A percentile compares a stretch with the other conserved stretches of the same genome.
Conservation (phyloP, 1,140 invertebrate genomes). For the Brachionus calyciflorus region DNA sequence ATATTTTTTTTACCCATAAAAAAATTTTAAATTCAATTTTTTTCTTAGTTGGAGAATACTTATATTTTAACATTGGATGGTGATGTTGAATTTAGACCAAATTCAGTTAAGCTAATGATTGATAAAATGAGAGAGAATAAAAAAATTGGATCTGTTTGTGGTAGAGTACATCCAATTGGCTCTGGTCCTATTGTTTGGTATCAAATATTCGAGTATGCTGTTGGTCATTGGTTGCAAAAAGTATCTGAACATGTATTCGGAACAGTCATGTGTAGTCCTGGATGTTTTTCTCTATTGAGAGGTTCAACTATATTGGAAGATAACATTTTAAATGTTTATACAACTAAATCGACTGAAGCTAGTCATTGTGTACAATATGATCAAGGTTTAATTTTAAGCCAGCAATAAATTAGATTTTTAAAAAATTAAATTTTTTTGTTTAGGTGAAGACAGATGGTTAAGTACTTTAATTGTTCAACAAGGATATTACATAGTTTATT, state of each 20-base stretch:
- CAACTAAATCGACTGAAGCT: conserved; percentile 64
- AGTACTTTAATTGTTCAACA: conserved; percentile 68
- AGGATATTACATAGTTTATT: conserved; percentile 69
- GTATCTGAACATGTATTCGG: conserved; percentile 69
- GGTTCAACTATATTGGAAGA: conserved; percentile 67
- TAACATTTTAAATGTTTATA: conserved; percentile 67
- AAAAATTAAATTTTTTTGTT: neutral
- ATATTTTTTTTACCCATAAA: neutral
- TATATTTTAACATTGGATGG: conserved; percentile 65
- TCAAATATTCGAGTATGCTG: conserved; percentile 69
- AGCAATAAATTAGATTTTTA: neutral
- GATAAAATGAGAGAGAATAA: conserved; percentile 65
- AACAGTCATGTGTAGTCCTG: conserved; percentile 68
- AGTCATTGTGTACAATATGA: conserved; percentile 68
- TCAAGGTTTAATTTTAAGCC: conserved; percentile 64
- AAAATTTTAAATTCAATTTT: neutral
- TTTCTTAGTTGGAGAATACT: conserved; percentile 64
- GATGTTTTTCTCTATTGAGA: conserved; percentile 67
- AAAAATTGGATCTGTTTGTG: conserved; percentile 65
- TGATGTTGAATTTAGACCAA: conserved; percentile 65
- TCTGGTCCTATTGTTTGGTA: conserved; percentile 67
- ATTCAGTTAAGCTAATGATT: conserved; percentile 62
- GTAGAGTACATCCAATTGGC: conserved; percentile 64
- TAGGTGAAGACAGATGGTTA: conserved; percentile 68
- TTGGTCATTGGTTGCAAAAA: conserved; percentile 70